Conservation (phyloP, 2,113 vertebrate species). For the Callaeas wilsoni region DNA sequence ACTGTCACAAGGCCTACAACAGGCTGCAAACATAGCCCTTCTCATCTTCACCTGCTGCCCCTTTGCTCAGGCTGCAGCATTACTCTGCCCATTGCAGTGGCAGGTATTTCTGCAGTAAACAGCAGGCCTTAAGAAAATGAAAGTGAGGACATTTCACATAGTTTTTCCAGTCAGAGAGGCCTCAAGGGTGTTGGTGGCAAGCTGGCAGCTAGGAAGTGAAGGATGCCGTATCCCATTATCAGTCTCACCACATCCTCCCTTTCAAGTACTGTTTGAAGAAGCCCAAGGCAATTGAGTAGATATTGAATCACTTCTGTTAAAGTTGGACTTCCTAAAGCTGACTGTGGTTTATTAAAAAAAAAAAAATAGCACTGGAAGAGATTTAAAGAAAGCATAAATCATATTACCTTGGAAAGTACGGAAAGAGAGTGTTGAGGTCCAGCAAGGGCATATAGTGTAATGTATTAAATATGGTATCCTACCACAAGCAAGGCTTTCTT, state of each 20-base stretch:
- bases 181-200: background rate
- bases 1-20: background rate
- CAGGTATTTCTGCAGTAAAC: background rate
- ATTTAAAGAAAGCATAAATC: constrained; percentile 18
- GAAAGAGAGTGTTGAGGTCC: background rate
- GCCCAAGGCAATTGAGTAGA: background rate
- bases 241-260: background rate
- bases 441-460: background rate
- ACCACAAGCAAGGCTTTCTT: background rate
- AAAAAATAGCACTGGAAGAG: background rate
- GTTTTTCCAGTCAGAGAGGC: background rate
- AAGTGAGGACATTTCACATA: background rate
- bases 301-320: constrained; percentile 20
- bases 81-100: background rate
- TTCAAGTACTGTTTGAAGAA: constrained; percentile 10
- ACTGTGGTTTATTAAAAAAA: constrained; percentile 19
- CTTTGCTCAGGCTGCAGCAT: background rate
- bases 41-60: background rate
- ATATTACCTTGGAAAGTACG: constrained; percentile 3
- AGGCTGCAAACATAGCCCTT: background rate
- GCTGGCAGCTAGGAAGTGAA: background rate
- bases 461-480: constrained; percentile 6
- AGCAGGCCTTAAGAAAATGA: background rate
- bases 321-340: background rate
- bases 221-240: background rate